These are phyloP conservation scores for Lepidocyrtoides sp. DNA, from an alignment of 2,888 invertebrate species.

Conservation along the genomic window DNA sequence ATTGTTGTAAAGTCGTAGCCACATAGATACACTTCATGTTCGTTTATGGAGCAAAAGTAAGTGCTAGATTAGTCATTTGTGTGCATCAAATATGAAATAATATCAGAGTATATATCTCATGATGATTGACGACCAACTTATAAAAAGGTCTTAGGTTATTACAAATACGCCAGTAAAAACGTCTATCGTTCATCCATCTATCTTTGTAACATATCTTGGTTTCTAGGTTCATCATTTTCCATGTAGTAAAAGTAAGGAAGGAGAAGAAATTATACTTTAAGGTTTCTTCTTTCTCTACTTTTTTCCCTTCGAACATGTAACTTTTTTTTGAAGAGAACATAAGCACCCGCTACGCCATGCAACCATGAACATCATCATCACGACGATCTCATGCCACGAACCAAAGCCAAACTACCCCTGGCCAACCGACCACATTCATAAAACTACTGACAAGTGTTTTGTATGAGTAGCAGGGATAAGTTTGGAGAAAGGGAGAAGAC, in stretches of 20 bases:
- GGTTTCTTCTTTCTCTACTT: conserved; percentile 39
- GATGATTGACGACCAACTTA: conserved; percentile 46
- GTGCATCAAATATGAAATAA: conserved; percentile 31
- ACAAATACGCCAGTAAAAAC: conserved; percentile 22
- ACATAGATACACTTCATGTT: not conserved
- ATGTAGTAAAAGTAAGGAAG: not conserved
- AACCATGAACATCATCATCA: conserved; percentile 44
- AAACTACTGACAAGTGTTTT: conserved; percentile 59
- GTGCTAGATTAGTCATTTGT: conserved; percentile 34
- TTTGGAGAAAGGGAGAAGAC: not conserved
- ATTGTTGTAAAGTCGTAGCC: not conserved
- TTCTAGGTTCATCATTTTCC: not conserved
- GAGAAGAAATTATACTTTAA: conserved; percentile 10
- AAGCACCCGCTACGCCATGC: conserved; percentile 39
- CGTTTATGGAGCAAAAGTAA: conserved; percentile 12
- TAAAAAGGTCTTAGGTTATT: conserved; percentile 40
- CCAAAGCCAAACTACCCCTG: conserved; percentile 38
- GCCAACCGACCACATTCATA: conserved; percentile 54
- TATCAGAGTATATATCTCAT: not conserved
- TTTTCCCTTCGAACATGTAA: not conserved
- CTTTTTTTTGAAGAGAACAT: conserved; percentile 5
- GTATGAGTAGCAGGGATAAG: not conserved
- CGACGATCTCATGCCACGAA: conserved; percentile 22
- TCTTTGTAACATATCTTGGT: conserved; percentile 23
- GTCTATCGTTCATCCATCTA: conserved; percentile 43